phyloP scores from a whole-genome alignment of 2,113 vertebrate genomes.

The Gallinago media region DNA sequence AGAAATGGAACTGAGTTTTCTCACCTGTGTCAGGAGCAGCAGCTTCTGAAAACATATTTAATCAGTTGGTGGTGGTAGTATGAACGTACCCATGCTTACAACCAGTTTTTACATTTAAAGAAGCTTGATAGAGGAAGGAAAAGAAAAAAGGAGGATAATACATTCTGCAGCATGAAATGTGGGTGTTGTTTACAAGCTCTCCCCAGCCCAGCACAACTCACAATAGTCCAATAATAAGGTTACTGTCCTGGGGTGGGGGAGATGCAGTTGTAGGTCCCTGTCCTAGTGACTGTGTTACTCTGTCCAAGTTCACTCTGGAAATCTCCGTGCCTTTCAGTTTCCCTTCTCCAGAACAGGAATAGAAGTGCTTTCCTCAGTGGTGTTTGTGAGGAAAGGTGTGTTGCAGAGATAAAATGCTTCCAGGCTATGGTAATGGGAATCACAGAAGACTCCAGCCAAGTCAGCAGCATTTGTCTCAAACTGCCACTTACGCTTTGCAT shows the following conservation, averaged over 20 bases:
- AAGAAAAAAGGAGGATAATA: background rate
- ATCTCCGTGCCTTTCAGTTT: background rate
- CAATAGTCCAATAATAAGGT: background rate
- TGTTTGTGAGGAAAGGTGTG: background rate
- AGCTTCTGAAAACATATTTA: background rate
- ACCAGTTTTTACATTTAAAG: background rate
- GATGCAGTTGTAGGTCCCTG: background rate
- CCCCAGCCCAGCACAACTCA: background rate
- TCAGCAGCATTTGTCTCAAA: constrained; percentile 36
- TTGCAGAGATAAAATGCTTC: constrained; percentile 11
- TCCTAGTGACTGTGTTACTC: background rate
- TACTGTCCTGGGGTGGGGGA: background rate
- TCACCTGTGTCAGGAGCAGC: background rate
- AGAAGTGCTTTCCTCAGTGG: background rate
- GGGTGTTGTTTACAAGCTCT: background rate
- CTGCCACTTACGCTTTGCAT: constrained; percentile 2
- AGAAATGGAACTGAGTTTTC: background rate
- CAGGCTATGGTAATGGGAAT: background rate
- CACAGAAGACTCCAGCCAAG: background rate
- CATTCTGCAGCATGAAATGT: background rate
- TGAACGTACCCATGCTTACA: background rate
- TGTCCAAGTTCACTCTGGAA: background rate
- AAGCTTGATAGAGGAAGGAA: background rate
- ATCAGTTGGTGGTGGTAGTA: background rate
- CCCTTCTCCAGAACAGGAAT: background rate